phyloP scores from a whole-genome alignment of 2,113 vertebrate genomes.

The Xerus inauris region DNA sequence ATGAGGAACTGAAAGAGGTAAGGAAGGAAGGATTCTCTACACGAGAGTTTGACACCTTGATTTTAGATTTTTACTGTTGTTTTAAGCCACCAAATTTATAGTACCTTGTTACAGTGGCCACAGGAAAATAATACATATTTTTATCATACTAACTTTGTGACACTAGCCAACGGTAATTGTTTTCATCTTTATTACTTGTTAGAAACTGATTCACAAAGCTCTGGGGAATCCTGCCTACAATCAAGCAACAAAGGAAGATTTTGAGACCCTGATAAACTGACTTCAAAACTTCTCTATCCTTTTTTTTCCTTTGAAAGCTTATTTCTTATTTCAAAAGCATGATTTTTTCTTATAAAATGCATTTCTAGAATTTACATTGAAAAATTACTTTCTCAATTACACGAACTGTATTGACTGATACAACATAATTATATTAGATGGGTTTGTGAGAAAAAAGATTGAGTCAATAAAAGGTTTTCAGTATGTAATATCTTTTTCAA shows the following conservation, averaged over 20 bases:
- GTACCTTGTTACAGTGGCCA: background rate
- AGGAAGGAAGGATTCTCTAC: background rate
- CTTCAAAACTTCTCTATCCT: background rate
- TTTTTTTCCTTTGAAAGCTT: background rate
- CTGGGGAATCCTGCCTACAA: background rate
- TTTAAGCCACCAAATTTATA: background rate
- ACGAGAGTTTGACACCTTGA: background rate
- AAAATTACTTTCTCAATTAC: background rate
- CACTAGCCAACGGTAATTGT: background rate
- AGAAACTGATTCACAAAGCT: background rate
- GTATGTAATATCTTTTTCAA: background rate
- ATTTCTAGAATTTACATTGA: background rate
- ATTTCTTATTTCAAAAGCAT: constrained; percentile 26
- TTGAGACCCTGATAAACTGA: background rate
- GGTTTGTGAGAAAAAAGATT: background rate
- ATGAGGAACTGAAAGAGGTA: background rate
- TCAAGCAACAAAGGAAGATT: background rate
- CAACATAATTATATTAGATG: background rate
- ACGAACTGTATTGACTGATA: background rate
- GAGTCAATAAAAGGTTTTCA: background rate
- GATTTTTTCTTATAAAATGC: background rate
- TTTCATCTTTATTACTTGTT: background rate
- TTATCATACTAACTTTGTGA: background rate
- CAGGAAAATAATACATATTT: background rate
- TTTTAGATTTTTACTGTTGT: background rate